Evolutionary conservation across 1,140 invertebrate species (phyloP).

Genomic region (Drosophila nebulosa): DNA sequence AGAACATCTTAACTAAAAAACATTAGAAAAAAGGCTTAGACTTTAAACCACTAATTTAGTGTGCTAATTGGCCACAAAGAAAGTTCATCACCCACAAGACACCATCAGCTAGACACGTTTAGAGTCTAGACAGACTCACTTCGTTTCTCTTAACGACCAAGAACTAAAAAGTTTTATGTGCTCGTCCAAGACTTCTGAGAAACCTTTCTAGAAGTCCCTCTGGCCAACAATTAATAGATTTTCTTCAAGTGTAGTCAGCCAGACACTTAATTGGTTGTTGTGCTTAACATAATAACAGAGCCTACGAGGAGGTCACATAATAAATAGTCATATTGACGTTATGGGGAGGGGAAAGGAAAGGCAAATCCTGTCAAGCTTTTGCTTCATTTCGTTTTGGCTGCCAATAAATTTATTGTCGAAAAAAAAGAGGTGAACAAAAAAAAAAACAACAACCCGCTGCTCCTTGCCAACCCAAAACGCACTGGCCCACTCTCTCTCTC

Average conservation of each 20-base stretch:
- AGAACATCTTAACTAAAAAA: too few relatives aligned
- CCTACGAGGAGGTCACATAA: constrained; percentile 68
- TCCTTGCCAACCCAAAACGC: constrained; percentile 74
- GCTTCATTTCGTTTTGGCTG: constrained; percentile 61
- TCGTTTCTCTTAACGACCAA: neutral
- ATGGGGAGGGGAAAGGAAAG: neutral
- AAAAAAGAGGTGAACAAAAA: constrained; percentile 49
- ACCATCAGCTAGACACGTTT: neutral
- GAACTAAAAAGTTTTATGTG: neutral
- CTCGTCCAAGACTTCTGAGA: neutral
- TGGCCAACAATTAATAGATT: neutral
- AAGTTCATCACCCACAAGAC: too few relatives aligned
- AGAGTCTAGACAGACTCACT: neutral
- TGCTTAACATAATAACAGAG: constrained; percentile 71
- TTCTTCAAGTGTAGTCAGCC: constrained; percentile 3
- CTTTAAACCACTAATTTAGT: too few relatives aligned
- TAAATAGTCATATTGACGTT: constrained; percentile 50
- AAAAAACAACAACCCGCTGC: neutral
- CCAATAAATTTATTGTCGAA: constrained; percentile 54
- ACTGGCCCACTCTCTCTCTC: constrained; percentile 50
- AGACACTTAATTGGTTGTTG: constrained; percentile 75
- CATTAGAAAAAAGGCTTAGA: too few relatives aligned
- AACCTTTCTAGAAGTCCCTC: neutral
- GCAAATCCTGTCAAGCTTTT: constrained; percentile 12
- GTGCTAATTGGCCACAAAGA: too few relatives aligned